A percentile compares a stretch with the other conserved stretches of the same genome.
Evolutionary conservation across 2,888 invertebrate genomes (phyloP).

Genomic region (Xanthorhoe spadicearia): DNA sequence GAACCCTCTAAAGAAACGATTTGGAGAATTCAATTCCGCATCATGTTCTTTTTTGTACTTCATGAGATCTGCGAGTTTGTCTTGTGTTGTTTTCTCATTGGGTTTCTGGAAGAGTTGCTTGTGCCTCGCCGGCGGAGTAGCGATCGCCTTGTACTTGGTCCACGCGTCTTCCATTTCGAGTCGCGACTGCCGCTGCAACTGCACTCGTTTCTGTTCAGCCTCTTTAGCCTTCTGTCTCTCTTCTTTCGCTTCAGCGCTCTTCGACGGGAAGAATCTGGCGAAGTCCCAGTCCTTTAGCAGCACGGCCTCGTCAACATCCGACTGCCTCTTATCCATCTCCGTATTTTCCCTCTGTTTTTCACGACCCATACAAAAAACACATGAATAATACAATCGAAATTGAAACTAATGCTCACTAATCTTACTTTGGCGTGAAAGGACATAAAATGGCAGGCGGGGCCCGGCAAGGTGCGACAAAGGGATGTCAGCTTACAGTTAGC

Average conservation of each 20-base stretch:
- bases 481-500: slow-evolving; percentile 43
- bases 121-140: slow-evolving; percentile 74
- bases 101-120: slow-evolving; percentile 71
- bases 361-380: slow-evolving; percentile 78
- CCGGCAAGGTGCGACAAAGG: slow-evolving; percentile 27
- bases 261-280: slow-evolving; percentile 91
- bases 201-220: slow-evolving; percentile 67
- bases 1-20: slow-evolving; percentile 91
- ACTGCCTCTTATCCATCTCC: slow-evolving; percentile 73
- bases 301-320: slow-evolving; percentile 90
- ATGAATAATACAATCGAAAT: slow-evolving; percentile 65
- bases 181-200: slow-evolving; percentile 75
- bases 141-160: slow-evolving; percentile 74
- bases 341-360: slow-evolving; percentile 73
- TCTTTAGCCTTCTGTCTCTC: slow-evolving; percentile 75
- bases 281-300: slow-evolving; percentile 95
- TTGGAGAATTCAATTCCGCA: slow-evolving; percentile 88
- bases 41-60: slow-evolving; percentile 89
- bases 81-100: slow-evolving; percentile 70
- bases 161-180: slow-evolving; percentile 80
- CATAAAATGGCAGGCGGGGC: slow-evolving; percentile 33
- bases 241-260: slow-evolving; percentile 65
- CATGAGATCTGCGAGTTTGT: slow-evolving; percentile 78
- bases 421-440: slow-evolving; percentile 80
- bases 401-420: slow-evolving; percentile 73